phyloP scores from a whole-genome alignment of 1,140 invertebrate species.

The Rhagoletis pomonella region DNA sequence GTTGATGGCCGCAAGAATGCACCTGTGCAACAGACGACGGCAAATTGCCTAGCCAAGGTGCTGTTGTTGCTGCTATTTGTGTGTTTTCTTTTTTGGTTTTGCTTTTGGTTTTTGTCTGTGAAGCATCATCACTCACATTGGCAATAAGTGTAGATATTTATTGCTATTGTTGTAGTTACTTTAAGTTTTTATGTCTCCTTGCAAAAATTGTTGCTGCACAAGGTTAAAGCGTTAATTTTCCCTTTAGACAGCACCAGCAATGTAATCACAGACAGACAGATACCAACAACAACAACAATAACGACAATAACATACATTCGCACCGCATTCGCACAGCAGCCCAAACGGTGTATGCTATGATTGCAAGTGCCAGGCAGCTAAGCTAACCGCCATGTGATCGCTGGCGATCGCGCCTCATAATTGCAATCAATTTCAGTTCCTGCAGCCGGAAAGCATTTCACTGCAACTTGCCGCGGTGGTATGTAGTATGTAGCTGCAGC shows the following conservation, averaged over 20 bases:
- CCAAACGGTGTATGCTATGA: background rate
- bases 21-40: conserved; percentile 16
- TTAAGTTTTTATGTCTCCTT: background rate
- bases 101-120: too few relatives aligned
- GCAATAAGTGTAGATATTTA: conserved; percentile 9
- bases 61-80: background rate
- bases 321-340: conserved; percentile 2
- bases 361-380: background rate
- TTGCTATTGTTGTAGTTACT: background rate
- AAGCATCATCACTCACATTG: conserved; percentile 37
- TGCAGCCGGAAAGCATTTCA: background rate
- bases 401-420: conserved; percentile 39
- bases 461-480: background rate
- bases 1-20: conserved; percentile 44
- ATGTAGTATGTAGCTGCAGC: background rate
- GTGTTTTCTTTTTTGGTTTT: background rate
- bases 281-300: background rate
- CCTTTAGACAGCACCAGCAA: background rate
- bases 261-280: background rate
- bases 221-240: conserved; percentile 40
- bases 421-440: conserved; percentile 43
- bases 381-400: background rate
- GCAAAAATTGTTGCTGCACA: conserved; percentile 20
- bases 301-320: background rate
- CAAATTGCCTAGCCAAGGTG: background rate